These are phyloP conservation scores for Laterallus jamaicensis DNA, from an alignment of 2,113 vertebrate species.

Conservation along the genomic window DNA sequence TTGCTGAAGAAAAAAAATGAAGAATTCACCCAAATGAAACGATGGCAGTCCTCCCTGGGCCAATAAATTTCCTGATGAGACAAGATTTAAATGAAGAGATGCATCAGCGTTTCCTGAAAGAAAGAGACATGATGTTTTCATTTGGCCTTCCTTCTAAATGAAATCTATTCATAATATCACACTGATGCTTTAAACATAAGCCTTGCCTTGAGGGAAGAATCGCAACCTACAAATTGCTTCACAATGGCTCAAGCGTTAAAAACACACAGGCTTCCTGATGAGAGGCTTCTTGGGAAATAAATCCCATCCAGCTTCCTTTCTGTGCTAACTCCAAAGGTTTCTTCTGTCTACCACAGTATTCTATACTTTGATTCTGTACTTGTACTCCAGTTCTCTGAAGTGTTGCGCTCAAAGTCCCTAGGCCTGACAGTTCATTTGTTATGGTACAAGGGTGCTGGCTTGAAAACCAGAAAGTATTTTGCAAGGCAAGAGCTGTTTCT, in stretches of 20 bases:
- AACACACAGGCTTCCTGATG: conserved; percentile 2
- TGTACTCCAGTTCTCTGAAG: background rate
- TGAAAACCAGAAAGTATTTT: background rate
- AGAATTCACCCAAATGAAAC: conserved; percentile 20
- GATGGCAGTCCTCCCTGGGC: background rate
- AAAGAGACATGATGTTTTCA: background rate
- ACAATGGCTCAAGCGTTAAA: conserved; percentile 20
- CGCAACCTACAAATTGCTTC: conserved; percentile 26
- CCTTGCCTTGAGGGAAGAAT: conserved; percentile 19
- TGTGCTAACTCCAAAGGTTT: background rate
- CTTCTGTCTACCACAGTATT: background rate
- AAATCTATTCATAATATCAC: conserved; percentile 43
- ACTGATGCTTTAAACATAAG: conserved; percentile 40
- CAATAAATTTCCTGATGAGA: background rate
- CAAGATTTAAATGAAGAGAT: background rate
- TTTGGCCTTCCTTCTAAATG: conserved; percentile 2
- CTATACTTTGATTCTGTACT: background rate
- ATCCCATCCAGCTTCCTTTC: background rate
- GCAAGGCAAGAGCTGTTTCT: background rate
- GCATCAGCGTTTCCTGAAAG: conserved; percentile 20
- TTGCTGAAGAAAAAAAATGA: background rate
- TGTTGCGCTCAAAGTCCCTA: background rate
- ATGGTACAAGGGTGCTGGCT: background rate
- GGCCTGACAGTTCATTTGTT: background rate
- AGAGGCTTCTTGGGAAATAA: background rate